Evolutionary conservation across 2,888 invertebrate species (phyloP).

Genomic region (Cheilosia vulpina): DNA sequence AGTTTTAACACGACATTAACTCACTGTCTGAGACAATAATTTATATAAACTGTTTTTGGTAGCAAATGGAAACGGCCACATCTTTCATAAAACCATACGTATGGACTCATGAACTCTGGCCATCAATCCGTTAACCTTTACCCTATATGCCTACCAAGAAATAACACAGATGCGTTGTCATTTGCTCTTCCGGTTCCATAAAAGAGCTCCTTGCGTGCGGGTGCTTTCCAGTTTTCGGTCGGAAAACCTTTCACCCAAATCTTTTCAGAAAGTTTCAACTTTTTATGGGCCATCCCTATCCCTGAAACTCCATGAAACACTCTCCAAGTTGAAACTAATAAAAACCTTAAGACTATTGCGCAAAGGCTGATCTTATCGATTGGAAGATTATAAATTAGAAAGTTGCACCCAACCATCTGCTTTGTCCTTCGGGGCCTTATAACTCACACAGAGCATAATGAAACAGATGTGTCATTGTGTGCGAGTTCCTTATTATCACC

Average conservation of each 20-base stretch:
- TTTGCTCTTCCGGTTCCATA: too few relatives aligned
- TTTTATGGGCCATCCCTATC: not conserved
- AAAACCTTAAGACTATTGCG: slow-evolving; percentile 45
- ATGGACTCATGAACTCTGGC: not conserved
- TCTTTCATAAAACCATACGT: too few relatives aligned
- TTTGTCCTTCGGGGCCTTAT: slow-evolving; percentile 16
- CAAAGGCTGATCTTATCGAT: slow-evolving; percentile 61
- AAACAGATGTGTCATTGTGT: slow-evolving; percentile 54
- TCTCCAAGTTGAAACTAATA: slow-evolving; percentile 28
- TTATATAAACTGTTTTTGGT: too few relatives aligned
- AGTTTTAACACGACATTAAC: too few relatives aligned
- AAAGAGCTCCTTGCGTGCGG: too few relatives aligned
- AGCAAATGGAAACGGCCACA: too few relatives aligned
- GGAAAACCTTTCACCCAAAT: not conserved
- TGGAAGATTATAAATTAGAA: slow-evolving; percentile 59
- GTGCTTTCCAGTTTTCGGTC: not conserved
- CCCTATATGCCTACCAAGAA: too few relatives aligned
- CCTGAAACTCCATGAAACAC: not conserved
- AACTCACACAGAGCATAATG: slow-evolving; percentile 32
- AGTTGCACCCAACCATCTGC: slow-evolving; percentile 36
- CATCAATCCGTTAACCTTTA: too few relatives aligned
- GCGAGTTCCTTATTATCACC: slow-evolving; percentile 14
- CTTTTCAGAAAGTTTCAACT: slow-evolving; percentile 1
- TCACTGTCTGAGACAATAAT: too few relatives aligned
- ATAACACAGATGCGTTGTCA: too few relatives aligned